Evolutionary conservation across 2,113 vertebrate genomes (phyloP), one percentile per base, ranked within the genome.

Genomic region (Sapajus apella): DNA sequence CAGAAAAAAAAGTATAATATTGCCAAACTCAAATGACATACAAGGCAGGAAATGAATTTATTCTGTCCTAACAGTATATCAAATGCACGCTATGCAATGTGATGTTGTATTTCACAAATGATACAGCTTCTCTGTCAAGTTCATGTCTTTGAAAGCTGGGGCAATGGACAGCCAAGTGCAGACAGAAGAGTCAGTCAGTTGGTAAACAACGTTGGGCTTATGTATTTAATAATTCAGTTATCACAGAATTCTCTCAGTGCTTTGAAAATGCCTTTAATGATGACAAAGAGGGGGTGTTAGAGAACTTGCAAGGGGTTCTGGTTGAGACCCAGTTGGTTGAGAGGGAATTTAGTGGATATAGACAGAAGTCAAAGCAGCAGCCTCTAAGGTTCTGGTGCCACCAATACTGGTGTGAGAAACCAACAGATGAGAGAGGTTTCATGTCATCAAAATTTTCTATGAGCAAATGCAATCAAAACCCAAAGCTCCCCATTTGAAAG

Each of bases 181-280:
- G 81, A 92, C 64, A 76, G 55, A 87, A 79, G 61, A 92, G 93
- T 81, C 58, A 52, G 37, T 35, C 52, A 50, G 11, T 92, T 2
- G 6, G 58, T 87, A 86, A 95, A 95, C 52, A 95, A 83, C 40
- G 37, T 47, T 56, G 58, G 32, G 8, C 68, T 92, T 87, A 79
- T 77, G 95, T 96, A 87, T 92, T 97, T 68, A 83, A 84, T 82
- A 96, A 87, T 80, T 90, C 90, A 87, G 70, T 87, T 90, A 84
- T 77, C 52, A 43, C 52, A 61, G 70, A 70, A 95, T 68, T 90
- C 10, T 25, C 91, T 76, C 30, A 21, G 64, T 96, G 47, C 84
- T 92, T 96, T 95, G 95, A 77, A 92, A 95, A 96, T 84, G 70
- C 27, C 55, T 96, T 91, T 68, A 92, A 91, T 85, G 47, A 58